Base-by-base conservation (phyloP, 2,113 vertebrate species). In the Notothenia coriiceps region DNA sequence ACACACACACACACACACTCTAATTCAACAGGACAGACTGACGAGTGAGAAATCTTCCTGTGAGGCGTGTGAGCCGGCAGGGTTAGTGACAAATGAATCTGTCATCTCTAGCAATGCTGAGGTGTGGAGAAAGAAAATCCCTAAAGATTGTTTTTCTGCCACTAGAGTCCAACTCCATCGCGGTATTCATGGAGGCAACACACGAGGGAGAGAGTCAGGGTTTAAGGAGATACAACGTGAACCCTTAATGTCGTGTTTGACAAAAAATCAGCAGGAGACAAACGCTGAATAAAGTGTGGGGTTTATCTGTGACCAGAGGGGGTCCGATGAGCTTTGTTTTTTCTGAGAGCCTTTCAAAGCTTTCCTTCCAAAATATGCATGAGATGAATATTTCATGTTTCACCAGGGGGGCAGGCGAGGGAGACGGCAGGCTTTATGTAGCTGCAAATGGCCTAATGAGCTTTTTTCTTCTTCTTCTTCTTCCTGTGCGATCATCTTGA, bases 361-460 rank as follows among this genome's bases (percentile, higher is more conserved):
- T 65, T 70, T 63, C 50, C 43, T 47, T 57, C 57, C 2, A 74
- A 81, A 78, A 79, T 83, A 90, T 84, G 79, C 81, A 55, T 78
- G 79, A 81, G 65, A 89, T 90, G 79, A 88, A 89, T 92, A 86
- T 90, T 83, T 88, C 74, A 89, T 88, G 67, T 73, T 65, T 13
- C 69, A 18, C 56, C 49, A 47, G 67, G 68, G 50, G 64, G 79
- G 11, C 29, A 12, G 11, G 35, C 25, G 35, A 29, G 22, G 9
- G 47, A 33, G 54, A 15, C 12, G 0, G 55, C 12, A 1, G 44
- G 70, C 73, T 72, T 81, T 49, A 56, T 29, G 29, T 57, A 2
- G 64, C 66, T 22, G 74, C 13, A 10, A 50, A 70, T 50, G 78
- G 76, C 59, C 80, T 63, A 72, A 85, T 82, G 20, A 70, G 59